phyloP scores from a whole-genome alignment of 2,797 vertebrate species.

The Microchirus variegatus region DNA sequence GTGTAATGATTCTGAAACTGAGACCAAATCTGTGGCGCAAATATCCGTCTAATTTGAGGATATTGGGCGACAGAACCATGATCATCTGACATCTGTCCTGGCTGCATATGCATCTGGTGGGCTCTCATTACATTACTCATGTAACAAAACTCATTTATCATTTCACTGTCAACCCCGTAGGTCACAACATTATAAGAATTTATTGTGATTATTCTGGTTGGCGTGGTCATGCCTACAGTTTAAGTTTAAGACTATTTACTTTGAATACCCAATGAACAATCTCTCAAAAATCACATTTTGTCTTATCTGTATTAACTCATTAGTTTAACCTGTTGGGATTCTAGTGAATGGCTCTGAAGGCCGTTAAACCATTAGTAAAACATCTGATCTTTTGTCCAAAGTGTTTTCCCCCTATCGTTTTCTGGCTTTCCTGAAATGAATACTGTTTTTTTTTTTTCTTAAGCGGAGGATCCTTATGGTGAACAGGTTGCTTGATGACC shows the following conservation, averaged over 20 bases:
- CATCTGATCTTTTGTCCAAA: constrained; percentile 36
- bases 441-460: constrained; percentile 23
- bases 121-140: neutral
- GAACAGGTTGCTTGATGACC: constrained; percentile 29
- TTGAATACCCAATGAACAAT: no score
- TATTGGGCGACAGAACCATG: no score
- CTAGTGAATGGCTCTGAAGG: constrained; percentile 18
- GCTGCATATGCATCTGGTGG: neutral
- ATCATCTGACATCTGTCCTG: neutral
- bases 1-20: no score
- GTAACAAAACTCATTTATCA: neutral
- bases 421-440: constrained; percentile 24
- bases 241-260: no score
- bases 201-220: no score
- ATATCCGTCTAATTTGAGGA: no score
- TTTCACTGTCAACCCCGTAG: neutral
- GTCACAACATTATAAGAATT: neutral
- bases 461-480: constrained; percentile 27
- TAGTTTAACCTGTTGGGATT: constrained; percentile 6
- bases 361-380: constrained; percentile 42
- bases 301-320: constrained; percentile 17
- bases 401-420: constrained; percentile 24
- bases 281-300: neutral
- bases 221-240: no score
- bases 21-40: no score